Conservation (phyloP, 2,113 vertebrate genomes). For the Aegithalos caudatus region DNA sequence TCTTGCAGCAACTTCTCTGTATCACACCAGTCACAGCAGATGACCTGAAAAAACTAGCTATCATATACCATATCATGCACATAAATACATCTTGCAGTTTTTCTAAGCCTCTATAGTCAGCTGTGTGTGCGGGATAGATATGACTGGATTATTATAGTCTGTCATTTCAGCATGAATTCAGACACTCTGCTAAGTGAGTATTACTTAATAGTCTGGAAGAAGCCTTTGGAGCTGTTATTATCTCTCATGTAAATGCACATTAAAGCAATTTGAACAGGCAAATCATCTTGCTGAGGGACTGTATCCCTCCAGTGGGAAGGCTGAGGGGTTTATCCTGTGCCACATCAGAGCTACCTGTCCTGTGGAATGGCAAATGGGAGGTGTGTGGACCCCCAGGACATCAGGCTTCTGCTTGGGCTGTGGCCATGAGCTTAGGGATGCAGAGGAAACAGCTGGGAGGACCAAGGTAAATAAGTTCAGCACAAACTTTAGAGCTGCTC, state of each 20-base stretch:
- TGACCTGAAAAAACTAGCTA: constrained; percentile 9
- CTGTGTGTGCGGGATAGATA: not conserved
- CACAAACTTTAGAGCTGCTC: not conserved
- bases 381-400: not conserved
- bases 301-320: not conserved
- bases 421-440: not conserved
- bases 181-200: constrained; percentile 8
- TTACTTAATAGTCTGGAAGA: constrained; percentile 61
- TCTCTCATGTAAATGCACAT: constrained; percentile 33
- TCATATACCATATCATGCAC: not conserved
- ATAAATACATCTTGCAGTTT: constrained; percentile 25
- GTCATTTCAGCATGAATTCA: constrained; percentile 15
- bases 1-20: not conserved
- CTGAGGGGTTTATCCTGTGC: not conserved
- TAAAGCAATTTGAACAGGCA: not conserved
- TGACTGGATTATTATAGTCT: constrained; percentile 42
- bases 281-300: not conserved
- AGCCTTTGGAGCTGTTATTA: constrained; percentile 47
- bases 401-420: not conserved
- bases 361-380: not conserved
- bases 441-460: not conserved
- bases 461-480: not conserved
- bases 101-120: not conserved
- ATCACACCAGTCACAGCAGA: not conserved
- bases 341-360: not conserved